Evolutionary conservation across 2,113 vertebrate species (phyloP).

Genomic region (Ursus arctos): DNA sequence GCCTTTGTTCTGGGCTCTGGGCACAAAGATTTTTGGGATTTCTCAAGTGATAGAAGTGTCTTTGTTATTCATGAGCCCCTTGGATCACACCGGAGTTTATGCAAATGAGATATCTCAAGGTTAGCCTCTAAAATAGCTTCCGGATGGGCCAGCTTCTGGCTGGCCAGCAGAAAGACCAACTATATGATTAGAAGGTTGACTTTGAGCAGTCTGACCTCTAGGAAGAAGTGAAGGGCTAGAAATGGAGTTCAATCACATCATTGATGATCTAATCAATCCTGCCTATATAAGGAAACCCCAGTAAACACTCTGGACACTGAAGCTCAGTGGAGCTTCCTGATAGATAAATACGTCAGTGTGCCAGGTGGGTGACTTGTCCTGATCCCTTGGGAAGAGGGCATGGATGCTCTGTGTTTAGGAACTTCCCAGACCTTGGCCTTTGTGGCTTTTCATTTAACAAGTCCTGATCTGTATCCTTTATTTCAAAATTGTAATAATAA

Average conservation of each 20-base stretch:
- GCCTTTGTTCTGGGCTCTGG: background rate
- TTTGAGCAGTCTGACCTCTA: background rate
- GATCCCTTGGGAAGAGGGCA: background rate
- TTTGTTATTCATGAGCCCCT: background rate
- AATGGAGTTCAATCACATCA: background rate
- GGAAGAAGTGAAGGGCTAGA: background rate
- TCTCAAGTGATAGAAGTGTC: background rate
- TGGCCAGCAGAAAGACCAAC: background rate
- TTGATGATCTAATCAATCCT: background rate
- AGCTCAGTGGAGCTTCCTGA: background rate
- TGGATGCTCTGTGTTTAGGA: background rate
- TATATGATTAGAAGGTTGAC: background rate
- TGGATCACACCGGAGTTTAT: background rate
- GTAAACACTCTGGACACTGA: background rate
- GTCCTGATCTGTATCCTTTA: background rate
- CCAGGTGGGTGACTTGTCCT: background rate
- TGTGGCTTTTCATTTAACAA: background rate
- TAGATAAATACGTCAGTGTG: no score
- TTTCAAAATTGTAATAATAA: background rate
- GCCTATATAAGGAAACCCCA: background rate
- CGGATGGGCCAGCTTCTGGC: background rate
- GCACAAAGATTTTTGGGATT: background rate
- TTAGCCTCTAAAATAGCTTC: background rate
- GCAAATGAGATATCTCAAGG: background rate
- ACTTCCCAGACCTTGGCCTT: background rate